A percentile compares a stretch with the other conserved stretches of the same genome.
These are phyloP conservation scores for Pempheris klunzingeri DNA, from an alignment of 2,797 vertebrate species.

Conservation along the genomic window DNA sequence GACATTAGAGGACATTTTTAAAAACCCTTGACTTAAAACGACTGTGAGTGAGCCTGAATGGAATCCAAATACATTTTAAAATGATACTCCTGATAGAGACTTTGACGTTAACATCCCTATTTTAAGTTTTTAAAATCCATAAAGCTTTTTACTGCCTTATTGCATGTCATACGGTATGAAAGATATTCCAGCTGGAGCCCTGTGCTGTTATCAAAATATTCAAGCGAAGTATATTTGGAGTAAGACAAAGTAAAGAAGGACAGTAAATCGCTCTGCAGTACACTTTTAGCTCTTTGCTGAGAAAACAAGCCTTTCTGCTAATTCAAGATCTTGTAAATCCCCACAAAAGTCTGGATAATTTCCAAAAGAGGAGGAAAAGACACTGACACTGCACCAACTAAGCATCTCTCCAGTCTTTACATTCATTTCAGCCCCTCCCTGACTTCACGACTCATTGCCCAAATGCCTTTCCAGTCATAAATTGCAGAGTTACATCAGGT, in stretches of 20 bases:
- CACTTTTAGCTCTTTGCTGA: background rate
- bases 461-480: slow-evolving; percentile 49
- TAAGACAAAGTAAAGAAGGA: background rate
- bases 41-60: background rate
- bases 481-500: slow-evolving; percentile 27
- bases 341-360: slow-evolving; percentile 20
- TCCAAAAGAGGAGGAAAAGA: slow-evolving; percentile 27
- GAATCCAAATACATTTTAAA: background rate
- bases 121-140: background rate
- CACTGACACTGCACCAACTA: slow-evolving; percentile 29
- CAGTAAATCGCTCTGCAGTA: background rate
- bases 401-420: slow-evolving; percentile 38
- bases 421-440: slow-evolving; percentile 21
- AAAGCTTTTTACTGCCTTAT: background rate
- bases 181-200: background rate
- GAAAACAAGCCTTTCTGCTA: slow-evolving; percentile 15
- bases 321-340: slow-evolving; percentile 26
- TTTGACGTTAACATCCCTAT: background rate
- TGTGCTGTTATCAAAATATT: background rate
- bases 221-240: background rate
- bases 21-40: background rate
- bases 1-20: slow-evolving; percentile 14
- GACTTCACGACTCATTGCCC: slow-evolving; percentile 35
- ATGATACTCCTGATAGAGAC: background rate
- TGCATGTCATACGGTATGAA: background rate